Evolutionary conservation across 2,113 vertebrate species (phyloP).

Genomic region (Psilopogon haemacephalus): DNA sequence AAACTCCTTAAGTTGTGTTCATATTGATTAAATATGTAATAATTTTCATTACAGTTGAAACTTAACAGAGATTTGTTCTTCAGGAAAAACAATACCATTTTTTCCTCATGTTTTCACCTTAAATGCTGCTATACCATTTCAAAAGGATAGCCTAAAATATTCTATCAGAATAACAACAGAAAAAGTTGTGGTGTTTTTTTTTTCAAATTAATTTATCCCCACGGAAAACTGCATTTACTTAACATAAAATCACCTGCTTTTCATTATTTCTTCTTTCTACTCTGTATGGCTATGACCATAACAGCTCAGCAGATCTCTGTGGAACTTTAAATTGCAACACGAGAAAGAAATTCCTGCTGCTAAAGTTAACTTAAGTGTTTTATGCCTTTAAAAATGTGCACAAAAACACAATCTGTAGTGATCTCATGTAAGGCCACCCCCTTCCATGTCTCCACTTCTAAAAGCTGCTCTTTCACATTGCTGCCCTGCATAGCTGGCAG

Average conservation of each 20-base stretch:
- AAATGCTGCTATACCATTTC: not conserved
- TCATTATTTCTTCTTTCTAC: constrained; percentile 24
- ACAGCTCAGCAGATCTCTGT: constrained; percentile 9
- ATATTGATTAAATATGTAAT: not conserved
- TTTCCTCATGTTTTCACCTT: not conserved
- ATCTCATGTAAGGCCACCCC: not conserved
- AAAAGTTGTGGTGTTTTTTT: not conserved
- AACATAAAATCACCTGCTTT: not conserved
- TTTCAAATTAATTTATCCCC: not conserved
- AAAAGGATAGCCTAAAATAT: not conserved
- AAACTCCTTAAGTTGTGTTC: not conserved
- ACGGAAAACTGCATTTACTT: not conserved
- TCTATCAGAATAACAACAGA: not conserved
- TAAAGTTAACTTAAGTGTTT: constrained; percentile 15
- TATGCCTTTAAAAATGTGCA: not conserved
- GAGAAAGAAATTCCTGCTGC: constrained; percentile 10
- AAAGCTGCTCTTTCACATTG: not conserved
- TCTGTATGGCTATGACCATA: not conserved
- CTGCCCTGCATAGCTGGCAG: not conserved
- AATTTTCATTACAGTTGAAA: not conserved
- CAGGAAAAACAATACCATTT: not conserved
- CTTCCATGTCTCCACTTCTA: not conserved
- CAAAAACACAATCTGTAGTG: not conserved
- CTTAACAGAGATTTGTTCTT: not conserved
- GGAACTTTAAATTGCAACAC: constrained; percentile 11